These are phyloP conservation scores for Wasmannia auropunctata DNA, from an alignment of 1,140 invertebrate species.

Conservation along the genomic window DNA sequence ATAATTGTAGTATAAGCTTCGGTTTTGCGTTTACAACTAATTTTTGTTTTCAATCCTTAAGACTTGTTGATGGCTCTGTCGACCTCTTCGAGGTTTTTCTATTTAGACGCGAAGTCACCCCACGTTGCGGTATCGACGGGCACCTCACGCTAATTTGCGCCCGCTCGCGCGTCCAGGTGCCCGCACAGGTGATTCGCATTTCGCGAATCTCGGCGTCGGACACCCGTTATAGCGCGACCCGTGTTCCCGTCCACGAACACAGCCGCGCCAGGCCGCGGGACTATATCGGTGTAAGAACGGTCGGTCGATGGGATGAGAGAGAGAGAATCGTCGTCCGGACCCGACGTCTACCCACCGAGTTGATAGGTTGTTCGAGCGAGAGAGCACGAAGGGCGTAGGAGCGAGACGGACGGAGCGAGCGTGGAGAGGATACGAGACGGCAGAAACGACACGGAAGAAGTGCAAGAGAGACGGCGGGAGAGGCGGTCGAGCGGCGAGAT, in stretches of 20 bases:
- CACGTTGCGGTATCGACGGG: neutral
- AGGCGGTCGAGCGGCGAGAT: slow-evolving; percentile 79
- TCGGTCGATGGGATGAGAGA: slow-evolving; percentile 83
- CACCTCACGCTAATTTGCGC: slow-evolving; percentile 26
- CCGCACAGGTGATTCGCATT: slow-evolving; percentile 1
- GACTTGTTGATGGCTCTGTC: neutral
- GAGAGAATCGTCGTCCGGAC: slow-evolving; percentile 83
- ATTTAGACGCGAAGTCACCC: neutral
- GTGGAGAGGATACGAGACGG: slow-evolving; percentile 41
- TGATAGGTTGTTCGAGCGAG: slow-evolving; percentile 85
- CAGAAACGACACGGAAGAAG: slow-evolving; percentile 57
- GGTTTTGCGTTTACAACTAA: neutral
- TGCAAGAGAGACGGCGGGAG: slow-evolving; percentile 80
- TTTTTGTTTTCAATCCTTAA: neutral
- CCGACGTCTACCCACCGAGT: slow-evolving; percentile 84
- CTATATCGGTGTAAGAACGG: slow-evolving; percentile 84
- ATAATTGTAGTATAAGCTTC: neutral
- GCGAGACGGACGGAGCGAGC: slow-evolving; percentile 38
- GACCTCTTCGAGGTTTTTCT: neutral
- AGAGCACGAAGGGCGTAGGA: slow-evolving; percentile 76
- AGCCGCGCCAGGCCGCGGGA: slow-evolving; percentile 77
- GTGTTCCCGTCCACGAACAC: slow-evolving; percentile 79
- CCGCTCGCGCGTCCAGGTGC: slow-evolving; percentile 2
- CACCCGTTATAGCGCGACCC: slow-evolving; percentile 77
- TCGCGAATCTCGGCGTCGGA: neutral